These are phyloP conservation scores for Augochlorella aurata DNA, from an alignment of 2,888 invertebrate species.

Conservation along the genomic window DNA sequence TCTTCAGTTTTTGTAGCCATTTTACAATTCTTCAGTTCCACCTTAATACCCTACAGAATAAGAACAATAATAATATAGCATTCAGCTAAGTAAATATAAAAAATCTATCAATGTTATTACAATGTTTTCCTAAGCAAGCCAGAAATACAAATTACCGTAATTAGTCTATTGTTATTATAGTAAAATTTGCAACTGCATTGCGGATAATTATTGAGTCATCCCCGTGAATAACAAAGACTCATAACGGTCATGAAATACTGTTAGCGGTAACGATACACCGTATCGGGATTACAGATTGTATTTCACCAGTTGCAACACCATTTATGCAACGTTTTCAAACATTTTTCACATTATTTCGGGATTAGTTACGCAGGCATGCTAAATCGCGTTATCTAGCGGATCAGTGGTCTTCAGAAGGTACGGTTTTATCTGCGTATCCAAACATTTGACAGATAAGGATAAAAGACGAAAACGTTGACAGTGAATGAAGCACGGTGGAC, in stretches of 20 bases:
- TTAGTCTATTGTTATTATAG: not conserved
- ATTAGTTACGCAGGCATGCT: constrained; percentile 18
- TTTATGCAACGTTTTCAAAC: constrained; percentile 27
- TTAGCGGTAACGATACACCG: constrained; percentile 24
- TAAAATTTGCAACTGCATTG: not conserved
- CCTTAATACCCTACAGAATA: constrained; percentile 57
- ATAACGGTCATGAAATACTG: constrained; percentile 1
- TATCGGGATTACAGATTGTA: constrained; percentile 29
- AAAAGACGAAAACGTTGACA: constrained; percentile 48
- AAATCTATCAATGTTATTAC: too few species aligned
- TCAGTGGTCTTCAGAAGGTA: not conserved
- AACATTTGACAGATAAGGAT: constrained; percentile 51
- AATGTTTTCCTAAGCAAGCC: not conserved
- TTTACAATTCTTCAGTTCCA: constrained; percentile 52
- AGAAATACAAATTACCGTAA: not conserved
- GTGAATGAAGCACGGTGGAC: constrained; percentile 18
- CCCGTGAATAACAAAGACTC: constrained; percentile 8
- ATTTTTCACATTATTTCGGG: constrained; percentile 3
- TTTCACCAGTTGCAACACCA: constrained; percentile 42
- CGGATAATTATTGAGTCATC: not conserved
- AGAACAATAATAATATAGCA: constrained; percentile 8
- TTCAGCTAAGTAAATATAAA: not conserved
- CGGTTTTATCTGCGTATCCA: constrained; percentile 27
- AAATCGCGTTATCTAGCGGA: constrained; percentile 41
- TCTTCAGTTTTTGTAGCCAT: constrained; percentile 79